These are phyloP conservation scores for Tor tambroides DNA, from an alignment of 2,113 vertebrate genomes.

Conservation along the genomic window DNA sequence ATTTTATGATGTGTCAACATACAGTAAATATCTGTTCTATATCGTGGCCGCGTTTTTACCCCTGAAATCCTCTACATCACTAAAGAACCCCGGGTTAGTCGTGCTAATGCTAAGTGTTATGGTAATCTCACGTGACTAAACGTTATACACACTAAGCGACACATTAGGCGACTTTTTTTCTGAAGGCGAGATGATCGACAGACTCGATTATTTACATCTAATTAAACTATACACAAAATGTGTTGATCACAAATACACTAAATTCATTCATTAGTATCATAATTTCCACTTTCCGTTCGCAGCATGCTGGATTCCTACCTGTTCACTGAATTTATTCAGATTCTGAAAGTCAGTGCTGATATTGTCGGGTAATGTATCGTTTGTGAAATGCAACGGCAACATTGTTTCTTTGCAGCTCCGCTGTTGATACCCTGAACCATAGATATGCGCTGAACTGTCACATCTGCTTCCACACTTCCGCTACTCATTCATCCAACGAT, in stretches of 20 bases:
- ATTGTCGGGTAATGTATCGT: constrained; percentile 81
- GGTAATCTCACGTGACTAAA: not conserved
- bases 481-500: not conserved
- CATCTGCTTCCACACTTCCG: constrained; percentile 62
- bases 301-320: constrained; percentile 70
- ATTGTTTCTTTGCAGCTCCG: constrained; percentile 57
- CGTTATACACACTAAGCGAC: not conserved
- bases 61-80: not conserved
- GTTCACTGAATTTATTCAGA: constrained; percentile 83
- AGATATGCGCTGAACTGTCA: not conserved
- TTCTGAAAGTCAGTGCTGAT: constrained; percentile 84
- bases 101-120: constrained; percentile 17
- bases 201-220: not conserved
- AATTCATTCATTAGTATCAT: not conserved
- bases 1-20: not conserved
- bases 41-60: not conserved
- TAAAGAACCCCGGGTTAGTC: not conserved
- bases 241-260: not conserved
- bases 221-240: not conserved
- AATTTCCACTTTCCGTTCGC: not conserved
- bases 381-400: constrained; percentile 82
- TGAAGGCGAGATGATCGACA: not conserved
- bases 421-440: no score
- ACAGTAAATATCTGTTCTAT: no score
- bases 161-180: not conserved